phyloP scores from a whole-genome alignment of 2,888 invertebrate genomes.

The Morpho helenor region DNA sequence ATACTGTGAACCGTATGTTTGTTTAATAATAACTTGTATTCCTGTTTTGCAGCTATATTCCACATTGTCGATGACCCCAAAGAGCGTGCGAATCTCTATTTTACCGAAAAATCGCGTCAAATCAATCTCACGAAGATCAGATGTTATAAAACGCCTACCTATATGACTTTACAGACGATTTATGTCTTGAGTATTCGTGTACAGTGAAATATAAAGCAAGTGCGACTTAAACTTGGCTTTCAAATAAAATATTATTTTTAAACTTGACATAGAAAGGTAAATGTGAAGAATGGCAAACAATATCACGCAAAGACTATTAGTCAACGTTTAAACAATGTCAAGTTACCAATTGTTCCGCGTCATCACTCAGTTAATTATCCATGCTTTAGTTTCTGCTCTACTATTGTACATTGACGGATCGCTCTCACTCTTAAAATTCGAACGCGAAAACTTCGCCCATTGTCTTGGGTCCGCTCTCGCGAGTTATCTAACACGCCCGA shows the following conservation, averaged over 20 bases:
- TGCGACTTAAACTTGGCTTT: neutral
- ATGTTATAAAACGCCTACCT: slow-evolving; percentile 53
- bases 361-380: slow-evolving; percentile 9
- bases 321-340: neutral
- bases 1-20: too few relatives aligned
- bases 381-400: slow-evolving; percentile 24
- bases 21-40: too few relatives aligned
- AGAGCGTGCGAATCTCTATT: slow-evolving; percentile 22
- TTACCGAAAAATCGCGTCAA: slow-evolving; percentile 35
- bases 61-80: slow-evolving; percentile 4
- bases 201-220: slow-evolving; percentile 4
- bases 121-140: slow-evolving; percentile 62
- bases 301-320: too few relatives aligned
- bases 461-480: slow-evolving; percentile 61
- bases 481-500: slow-evolving; percentile 68
- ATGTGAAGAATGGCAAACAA: too few relatives aligned
- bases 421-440: slow-evolving; percentile 59
- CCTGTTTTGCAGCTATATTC: neutral
- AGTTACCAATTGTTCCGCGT: neutral
- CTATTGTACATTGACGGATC: slow-evolving; percentile 30
- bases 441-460: slow-evolving; percentile 58
- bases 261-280: neutral
- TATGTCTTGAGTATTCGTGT: slow-evolving; percentile 33
- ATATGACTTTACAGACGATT: slow-evolving; percentile 44
- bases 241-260: too few relatives aligned